Percentiles rank a stretch among this genome's conserved stretches.
Conservation (phyloP, 2,113 vertebrate species). For the Benthochromis sp. region DNA sequence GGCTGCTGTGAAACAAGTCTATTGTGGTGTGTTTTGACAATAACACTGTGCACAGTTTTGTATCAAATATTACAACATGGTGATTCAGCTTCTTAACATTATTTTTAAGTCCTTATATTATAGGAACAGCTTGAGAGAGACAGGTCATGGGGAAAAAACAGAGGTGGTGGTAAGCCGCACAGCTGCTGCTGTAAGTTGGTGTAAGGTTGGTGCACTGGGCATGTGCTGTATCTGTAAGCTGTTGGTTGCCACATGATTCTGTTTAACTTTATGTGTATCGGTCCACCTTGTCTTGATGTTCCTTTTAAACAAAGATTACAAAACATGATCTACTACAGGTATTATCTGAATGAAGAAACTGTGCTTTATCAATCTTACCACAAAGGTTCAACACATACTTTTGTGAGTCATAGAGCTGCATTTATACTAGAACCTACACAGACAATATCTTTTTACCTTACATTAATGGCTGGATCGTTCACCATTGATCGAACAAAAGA, state of each 20-base stretch:
- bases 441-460: not conserved
- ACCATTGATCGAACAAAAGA: not conserved
- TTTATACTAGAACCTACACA: not conserved
- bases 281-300: not conserved
- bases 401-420: not conserved
- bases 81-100: not conserved
- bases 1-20: not conserved
- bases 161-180: not conserved
- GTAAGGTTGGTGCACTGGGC: not conserved
- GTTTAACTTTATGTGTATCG: not conserved
- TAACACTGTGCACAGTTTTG: not conserved
- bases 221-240: not conserved
- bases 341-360: not conserved
- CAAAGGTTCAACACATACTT: not conserved
- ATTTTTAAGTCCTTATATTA: not conserved
- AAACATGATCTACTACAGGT: not conserved
- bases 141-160: not conserved
- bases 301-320: not conserved
- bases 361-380: not conserved
- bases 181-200: not conserved
- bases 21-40: not conserved
- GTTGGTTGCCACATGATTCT: not conserved
- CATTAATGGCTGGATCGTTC: conserved; percentile 3
- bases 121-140: not conserved
- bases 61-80: not conserved